phyloP scores from a whole-genome alignment of 2,113 vertebrate genomes.

The Melozone crissalis region DNA sequence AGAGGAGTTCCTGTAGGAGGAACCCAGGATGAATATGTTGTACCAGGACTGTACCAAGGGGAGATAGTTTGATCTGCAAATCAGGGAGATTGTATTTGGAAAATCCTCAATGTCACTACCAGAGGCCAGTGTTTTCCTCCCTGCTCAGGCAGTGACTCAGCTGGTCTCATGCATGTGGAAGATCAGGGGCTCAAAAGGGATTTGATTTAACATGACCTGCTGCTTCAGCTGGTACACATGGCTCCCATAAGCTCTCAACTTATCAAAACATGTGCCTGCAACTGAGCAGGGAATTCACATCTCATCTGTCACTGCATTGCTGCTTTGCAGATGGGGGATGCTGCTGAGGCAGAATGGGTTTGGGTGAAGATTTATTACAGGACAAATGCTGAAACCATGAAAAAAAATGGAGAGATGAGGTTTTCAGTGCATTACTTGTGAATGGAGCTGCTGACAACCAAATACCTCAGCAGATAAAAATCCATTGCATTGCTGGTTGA shows the following conservation, averaged over 20 bases:
- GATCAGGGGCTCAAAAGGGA: not conserved
- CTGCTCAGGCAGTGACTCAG: slow-evolving; percentile 10
- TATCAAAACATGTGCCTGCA: not conserved
- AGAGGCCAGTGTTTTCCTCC: not conserved
- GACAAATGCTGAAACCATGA: not conserved
- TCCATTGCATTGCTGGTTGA: not conserved
- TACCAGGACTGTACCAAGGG: not conserved
- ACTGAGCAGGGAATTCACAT: not conserved
- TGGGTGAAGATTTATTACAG: not conserved
- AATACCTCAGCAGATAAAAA: not conserved
- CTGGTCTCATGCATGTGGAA: not conserved
- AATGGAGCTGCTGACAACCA: not conserved
- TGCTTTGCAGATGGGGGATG: not conserved
- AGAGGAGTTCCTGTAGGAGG: not conserved
- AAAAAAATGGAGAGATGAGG: not conserved
- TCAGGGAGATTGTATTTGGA: not conserved
- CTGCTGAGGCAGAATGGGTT: not conserved
- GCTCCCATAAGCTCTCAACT: not conserved
- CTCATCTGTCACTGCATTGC: not conserved
- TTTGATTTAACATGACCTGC: not conserved
- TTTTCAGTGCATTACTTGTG: not conserved
- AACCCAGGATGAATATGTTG: fast-evolving
- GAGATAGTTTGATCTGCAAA: not conserved
- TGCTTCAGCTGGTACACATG: not conserved
- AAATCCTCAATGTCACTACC: not conserved